Percentiles rank a stretch among this genome's conserved stretches.
phyloP scores from a whole-genome alignment of 2,888 invertebrate genomes.

The Phalera bucephala region DNA sequence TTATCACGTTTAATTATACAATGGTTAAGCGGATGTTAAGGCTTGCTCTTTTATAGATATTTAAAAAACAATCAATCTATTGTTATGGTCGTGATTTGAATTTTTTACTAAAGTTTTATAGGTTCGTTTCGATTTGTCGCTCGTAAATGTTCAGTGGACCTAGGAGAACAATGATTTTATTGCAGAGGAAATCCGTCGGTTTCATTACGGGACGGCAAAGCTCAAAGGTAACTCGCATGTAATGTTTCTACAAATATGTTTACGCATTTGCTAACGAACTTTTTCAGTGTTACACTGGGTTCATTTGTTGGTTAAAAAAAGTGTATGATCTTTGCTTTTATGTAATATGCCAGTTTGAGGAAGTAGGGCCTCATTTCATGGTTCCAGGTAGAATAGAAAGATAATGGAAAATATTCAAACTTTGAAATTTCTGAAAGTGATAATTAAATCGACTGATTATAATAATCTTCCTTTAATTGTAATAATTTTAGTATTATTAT shows the following conservation, averaged over 20 bases:
- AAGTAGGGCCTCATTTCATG: too few species aligned
- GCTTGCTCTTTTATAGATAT: slow-evolving; percentile 23
- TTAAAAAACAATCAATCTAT: slow-evolving; percentile 32
- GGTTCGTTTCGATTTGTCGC: slow-evolving; percentile 10
- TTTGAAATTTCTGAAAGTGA: too few species aligned
- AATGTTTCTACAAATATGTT: not conserved
- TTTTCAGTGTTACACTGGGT: too few species aligned
- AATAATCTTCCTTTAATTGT: too few species aligned
- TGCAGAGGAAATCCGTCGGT: slow-evolving; percentile 9
- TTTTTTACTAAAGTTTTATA: slow-evolving; percentile 23
- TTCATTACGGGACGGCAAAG: not conserved
- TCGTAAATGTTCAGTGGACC: slow-evolving; percentile 13
- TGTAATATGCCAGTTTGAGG: too few species aligned
- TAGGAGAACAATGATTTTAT: slow-evolving; percentile 15
- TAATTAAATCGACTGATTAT: too few species aligned
- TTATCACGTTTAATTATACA: slow-evolving; percentile 19
- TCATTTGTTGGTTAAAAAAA: too few species aligned
- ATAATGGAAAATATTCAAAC: too few species aligned
- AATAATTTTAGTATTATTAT: too few species aligned
- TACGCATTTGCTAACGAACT: not conserved
- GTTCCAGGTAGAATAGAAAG: too few species aligned
- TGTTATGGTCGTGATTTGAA: slow-evolving; percentile 25
- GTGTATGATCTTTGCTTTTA: too few species aligned
- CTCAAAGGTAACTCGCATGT: not conserved
- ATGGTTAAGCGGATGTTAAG: slow-evolving; percentile 13